Conservation (phyloP, 2,797 vertebrate genomes). For the Myotis planiceps region DNA sequence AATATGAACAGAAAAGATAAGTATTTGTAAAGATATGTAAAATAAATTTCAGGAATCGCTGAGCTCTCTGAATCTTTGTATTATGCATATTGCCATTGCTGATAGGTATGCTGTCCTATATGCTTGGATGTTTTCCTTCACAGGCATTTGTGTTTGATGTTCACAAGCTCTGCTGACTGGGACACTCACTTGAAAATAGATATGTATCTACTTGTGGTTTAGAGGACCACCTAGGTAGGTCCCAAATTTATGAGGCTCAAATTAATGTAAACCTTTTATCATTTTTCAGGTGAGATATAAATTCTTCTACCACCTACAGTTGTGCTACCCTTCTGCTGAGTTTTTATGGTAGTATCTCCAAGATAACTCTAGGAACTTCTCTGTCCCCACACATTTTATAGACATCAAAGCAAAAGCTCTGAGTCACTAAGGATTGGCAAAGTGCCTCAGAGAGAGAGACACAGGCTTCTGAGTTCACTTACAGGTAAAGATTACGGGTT, state of each 20-base stretch:
- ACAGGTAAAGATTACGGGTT: background rate
- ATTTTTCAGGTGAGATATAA: background rate
- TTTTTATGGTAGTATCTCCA: background rate
- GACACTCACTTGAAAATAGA: background rate
- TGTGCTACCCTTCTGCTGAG: no score
- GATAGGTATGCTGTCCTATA: no score
- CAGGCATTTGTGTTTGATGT: background rate
- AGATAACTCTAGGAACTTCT: background rate
- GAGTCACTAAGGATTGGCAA: background rate
- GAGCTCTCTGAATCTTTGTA: background rate
- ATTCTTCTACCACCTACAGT: background rate
- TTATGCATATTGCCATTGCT: background rate
- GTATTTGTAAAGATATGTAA: background rate
- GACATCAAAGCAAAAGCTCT: background rate
- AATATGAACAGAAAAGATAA: background rate
- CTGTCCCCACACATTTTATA: background rate
- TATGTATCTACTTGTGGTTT: background rate
- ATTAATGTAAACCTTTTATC: background rate
- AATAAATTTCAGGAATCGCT: background rate
- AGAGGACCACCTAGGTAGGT: background rate
- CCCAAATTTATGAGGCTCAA: background rate
- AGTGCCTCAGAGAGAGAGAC: background rate
- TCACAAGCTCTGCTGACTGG: background rate
- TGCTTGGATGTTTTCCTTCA: background rate
- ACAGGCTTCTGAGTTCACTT: background rate